Evolutionary conservation across 2,888 invertebrate species (phyloP).

Genomic region (Cyrtodaria siliqua): DNA sequence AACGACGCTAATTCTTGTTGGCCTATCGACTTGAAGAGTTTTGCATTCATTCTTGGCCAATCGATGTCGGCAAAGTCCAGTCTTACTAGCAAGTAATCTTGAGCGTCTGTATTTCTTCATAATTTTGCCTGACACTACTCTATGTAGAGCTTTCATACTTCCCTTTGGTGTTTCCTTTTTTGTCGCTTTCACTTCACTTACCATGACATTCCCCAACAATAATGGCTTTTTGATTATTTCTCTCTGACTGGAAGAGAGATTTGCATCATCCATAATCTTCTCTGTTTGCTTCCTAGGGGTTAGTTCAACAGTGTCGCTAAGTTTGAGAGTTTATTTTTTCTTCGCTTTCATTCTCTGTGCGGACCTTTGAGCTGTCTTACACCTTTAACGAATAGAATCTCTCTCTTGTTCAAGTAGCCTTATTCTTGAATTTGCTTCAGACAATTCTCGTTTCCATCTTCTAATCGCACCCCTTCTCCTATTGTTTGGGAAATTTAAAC

Average conservation of each 20-base stretch:
- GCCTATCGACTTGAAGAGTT: slow-evolving; percentile 1
- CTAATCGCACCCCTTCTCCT: slow-evolving; percentile 24
- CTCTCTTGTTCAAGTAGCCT: slow-evolving; percentile 36
- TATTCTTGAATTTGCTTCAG: slow-evolving; percentile 21
- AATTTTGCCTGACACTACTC: slow-evolving; percentile 15
- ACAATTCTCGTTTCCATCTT: slow-evolving; percentile 24
- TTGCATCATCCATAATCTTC: slow-evolving; percentile 17
- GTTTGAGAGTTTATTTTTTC: background rate
- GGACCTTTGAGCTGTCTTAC: slow-evolving; percentile 20
- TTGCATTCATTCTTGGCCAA: slow-evolving; percentile 8
- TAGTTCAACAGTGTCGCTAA: background rate
- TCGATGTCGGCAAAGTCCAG: slow-evolving; percentile 27
- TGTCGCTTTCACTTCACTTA: background rate
- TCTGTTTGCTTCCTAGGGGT: slow-evolving; percentile 40
- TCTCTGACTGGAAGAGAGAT: slow-evolving; percentile 13
- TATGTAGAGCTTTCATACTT: slow-evolving; percentile 14
- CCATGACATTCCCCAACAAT: slow-evolving; percentile 10
- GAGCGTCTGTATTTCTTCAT: slow-evolving; percentile 22
- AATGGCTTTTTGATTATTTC: slow-evolving; percentile 15
- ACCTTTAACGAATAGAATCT: slow-evolving; percentile 2
- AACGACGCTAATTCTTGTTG: background rate
- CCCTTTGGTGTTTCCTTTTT: slow-evolving; percentile 3
- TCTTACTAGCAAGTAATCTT: slow-evolving; percentile 1
- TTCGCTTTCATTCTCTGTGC: slow-evolving; percentile 18
- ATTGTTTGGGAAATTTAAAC: slow-evolving; percentile 1